These are phyloP conservation scores for Condylura cristata DNA, from an alignment of 2,113 vertebrate genomes.

Conservation along the genomic window DNA sequence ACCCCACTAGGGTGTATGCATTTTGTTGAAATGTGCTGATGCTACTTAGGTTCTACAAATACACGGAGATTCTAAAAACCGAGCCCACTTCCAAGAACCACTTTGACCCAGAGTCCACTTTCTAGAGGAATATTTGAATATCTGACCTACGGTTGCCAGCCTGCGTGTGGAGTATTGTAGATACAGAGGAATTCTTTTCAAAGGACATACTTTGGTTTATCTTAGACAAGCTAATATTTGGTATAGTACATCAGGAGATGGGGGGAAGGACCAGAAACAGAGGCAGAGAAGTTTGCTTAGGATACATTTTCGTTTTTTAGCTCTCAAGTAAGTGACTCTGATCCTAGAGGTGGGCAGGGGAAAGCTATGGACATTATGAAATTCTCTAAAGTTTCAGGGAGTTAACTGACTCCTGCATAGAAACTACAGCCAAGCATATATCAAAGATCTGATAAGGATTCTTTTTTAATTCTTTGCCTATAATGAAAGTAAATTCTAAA, in stretches of 20 bases:
- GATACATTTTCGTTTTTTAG: background rate
- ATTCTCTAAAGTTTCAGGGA: background rate
- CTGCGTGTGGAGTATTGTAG: background rate
- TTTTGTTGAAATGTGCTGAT: background rate
- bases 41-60: background rate
- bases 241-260: background rate
- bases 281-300: background rate
- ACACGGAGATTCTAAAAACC: background rate
- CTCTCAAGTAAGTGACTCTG: slow-evolving; percentile 20
- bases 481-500: slow-evolving; percentile 25
- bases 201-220: background rate
- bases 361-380: background rate
- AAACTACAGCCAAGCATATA: background rate
- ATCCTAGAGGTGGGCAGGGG: background rate
- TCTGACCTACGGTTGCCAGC: background rate
- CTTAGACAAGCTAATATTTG: background rate
- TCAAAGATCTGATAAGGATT: slow-evolving; percentile 34
- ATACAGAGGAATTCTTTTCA: background rate
- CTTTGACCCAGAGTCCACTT: background rate
- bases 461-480: background rate
- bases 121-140: background rate
- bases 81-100: background rate
- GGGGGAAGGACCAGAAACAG: background rate
- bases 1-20: rapidly evolving
- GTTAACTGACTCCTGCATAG: background rate